Evolutionary conservation across 2,797 vertebrate species (phyloP), one percentile per base, ranked within the genome.

Genomic region (Cynodonichthys magdalenae): DNA sequence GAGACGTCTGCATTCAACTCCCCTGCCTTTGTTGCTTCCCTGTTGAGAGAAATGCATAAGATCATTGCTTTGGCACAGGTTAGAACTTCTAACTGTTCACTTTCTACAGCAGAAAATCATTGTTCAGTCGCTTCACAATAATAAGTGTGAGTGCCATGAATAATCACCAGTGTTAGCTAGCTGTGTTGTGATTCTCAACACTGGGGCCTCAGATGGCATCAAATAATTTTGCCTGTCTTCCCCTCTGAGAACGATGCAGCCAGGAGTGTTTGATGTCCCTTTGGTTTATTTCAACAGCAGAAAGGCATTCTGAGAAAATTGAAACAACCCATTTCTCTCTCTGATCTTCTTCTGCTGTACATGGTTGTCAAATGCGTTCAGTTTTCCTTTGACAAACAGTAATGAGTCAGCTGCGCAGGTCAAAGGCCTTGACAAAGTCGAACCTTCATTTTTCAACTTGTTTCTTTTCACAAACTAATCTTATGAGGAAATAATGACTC

Each of bases 401-500:
- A 95, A 96, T 93, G 93, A 96, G 92, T 94, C 89, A 91, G 93
- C 93, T 94, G 93, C 93, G 93, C 93, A 95, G 95, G 96, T 97
- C 95, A 96, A 95, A 96, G 53, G 95, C 94, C 91, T 92, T 90
- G 92, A 95, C 95, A 94, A 27, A 95, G 2, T 24, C 24, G 3
- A 24, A 24, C 24, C 2, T 2, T 24, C 24, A 24, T 24, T 2
- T 24, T 24, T 24, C 2, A 24, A 24, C 24, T 2, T 24, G n/a
- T 94, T 93, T 95, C 95, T 94, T 95, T 97, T 95, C 94, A 95
- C 94, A 94, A 96, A 97, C 94, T 95, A 86, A 95, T 97, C 96
- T 96, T 92, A 96, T 94, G 93, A 93, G 92, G 92, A 94, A 96
- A 96, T 95, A 96, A 96, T 96, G 95, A 95, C 95, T 97, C 95